These are phyloP conservation scores for Myrmecobius fasciatus DNA, from an alignment of 2,113 vertebrate genomes.

Conservation along the genomic window DNA sequence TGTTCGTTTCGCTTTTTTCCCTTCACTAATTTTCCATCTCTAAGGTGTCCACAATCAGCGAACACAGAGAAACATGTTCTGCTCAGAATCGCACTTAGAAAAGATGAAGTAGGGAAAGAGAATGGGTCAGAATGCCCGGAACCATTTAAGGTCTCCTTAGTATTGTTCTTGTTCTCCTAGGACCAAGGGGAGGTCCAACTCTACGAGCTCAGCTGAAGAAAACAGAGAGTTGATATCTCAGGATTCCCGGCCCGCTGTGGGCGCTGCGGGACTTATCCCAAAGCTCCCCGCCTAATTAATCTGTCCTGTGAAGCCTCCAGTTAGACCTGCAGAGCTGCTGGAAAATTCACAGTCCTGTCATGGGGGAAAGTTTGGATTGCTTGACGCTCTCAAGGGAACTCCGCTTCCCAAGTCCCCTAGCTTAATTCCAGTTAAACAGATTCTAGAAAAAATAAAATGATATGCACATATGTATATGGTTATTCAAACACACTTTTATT, in stretches of 20 bases:
- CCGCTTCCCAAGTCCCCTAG: background rate
- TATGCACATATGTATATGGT: background rate
- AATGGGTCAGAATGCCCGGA: background rate
- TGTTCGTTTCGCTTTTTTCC: background rate
- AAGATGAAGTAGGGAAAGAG: background rate
- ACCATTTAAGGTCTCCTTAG: background rate
- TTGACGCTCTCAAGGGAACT: background rate
- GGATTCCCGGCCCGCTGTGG: background rate
- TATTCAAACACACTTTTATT: background rate
- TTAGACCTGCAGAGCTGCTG: background rate
- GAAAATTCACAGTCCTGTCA: background rate
- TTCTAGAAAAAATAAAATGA: background rate
- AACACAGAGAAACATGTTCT: background rate
- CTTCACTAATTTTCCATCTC: background rate
- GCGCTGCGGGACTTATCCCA: rapidly evolving
- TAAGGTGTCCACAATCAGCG: background rate
- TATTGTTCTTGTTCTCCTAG: background rate
- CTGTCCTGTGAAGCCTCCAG: background rate
- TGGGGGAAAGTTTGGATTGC: background rate
- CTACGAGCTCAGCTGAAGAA: background rate
- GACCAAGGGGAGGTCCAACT: background rate
- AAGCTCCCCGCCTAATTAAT: background rate
- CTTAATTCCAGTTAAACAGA: background rate
- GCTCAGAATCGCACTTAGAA: background rate
- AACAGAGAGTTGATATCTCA: background rate